Evolutionary conservation across 2,113 vertebrate species (phyloP), one percentile per base, ranked within the genome.

Genomic region (Tor tambroides): DNA sequence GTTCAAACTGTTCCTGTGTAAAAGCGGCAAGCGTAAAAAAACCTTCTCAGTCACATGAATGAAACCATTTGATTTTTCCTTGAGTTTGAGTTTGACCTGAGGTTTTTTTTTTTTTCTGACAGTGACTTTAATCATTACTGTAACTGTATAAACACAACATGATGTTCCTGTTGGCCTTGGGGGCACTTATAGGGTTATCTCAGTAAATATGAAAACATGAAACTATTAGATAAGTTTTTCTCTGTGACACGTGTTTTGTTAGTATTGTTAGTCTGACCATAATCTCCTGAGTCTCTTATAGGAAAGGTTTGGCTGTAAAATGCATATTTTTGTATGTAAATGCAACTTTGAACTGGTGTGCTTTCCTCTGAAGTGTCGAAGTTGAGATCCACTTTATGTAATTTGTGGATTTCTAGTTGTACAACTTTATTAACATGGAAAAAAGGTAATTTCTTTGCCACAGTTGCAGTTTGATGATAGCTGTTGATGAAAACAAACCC

Each of bases 111-210:
- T 78, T 78, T 32, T 14, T 15, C 46, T 30, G 26, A 30, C 28
- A 80, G 30, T 81, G 23, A 28, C n/a, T 63, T 38, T 61, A 15
- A 63, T 81, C 14, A 32, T 32, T 15, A 51, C 17, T 67, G 1
- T 41, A 56, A 35, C 79, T 5, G 12, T 80, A 80, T 41, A 65
- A 80, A 32, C 32, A 76, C 32, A 56, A 86, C 81, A 72, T 59
- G 28, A 69, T 51, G 65, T 86, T 88, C 61, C 23, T 56, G 65
- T 41, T 78, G 26, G 30, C 26, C 51, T 79, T 63, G 41, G 72
- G 61, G 80, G 32, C 51, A 14, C 41, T 76, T 59, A 0, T 26
- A 11, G 23, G 43, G 6, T 56, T 4, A 35, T 61, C n/a, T 14
- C 5, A 23, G 28, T 61, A 43, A 67, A 43, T 35, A 46, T 61